Percentiles rank a stretch among this genome's conserved stretches.
phyloP scores from a whole-genome alignment of 2,797 vertebrate species.

The Pagetopsis macropterus region DNA sequence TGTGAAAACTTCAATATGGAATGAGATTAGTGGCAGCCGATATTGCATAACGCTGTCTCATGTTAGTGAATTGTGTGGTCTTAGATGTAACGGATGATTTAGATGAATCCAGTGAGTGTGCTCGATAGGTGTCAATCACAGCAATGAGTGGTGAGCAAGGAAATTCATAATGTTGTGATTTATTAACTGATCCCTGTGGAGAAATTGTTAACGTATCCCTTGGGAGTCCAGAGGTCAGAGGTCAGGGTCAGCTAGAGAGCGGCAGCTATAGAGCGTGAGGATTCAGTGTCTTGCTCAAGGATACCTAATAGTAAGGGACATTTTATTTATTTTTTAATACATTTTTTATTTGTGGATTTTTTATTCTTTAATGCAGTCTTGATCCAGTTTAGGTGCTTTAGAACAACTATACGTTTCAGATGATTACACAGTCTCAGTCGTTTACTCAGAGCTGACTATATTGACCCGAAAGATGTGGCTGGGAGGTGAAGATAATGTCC shows the following conservation, averaged over 20 bases:
- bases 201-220: not conserved
- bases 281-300: constrained; percentile 12
- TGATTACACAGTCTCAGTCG: no score
- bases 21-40: constrained; percentile 4
- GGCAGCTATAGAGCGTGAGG: constrained; percentile 3
- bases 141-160: not conserved
- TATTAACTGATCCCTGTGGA: constrained; percentile 1
- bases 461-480: not conserved
- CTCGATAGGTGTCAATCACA: not conserved
- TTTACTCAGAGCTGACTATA: not conserved
- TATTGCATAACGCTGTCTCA: not conserved
- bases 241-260: constrained; percentile 8
- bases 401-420: not conserved
- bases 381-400: not conserved
- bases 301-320: not conserved
- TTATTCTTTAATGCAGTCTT: not conserved
- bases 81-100: not conserved
- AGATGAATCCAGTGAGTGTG: not conserved
- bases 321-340: no score
- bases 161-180: not conserved
- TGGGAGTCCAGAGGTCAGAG: constrained; percentile 28
- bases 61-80: not conserved
- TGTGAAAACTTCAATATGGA: constrained; percentile 21
- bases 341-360: not conserved
- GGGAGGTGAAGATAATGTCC: constrained; percentile 4